Base-by-base conservation (phyloP, 2,113 vertebrate species). In the Terrapene triunguis region DNA sequence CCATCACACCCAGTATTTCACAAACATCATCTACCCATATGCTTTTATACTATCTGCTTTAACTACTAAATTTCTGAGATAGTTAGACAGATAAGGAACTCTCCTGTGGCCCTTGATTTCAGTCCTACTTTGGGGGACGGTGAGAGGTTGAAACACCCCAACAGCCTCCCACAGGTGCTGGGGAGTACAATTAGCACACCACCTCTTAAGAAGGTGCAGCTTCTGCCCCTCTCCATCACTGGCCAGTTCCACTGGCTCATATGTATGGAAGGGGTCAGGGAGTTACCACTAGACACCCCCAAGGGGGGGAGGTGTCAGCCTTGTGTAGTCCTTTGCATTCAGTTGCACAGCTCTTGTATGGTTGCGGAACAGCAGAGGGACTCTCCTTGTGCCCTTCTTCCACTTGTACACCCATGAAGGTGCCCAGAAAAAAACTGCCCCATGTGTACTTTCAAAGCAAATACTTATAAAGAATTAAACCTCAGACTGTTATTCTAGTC, bases 281-380 rank as follows among this genome's bases (percentile, higher is more conserved):
- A 27, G 22, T 8, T 6, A 5, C 55, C 55, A 65, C 29, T 65
- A 16, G 27, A 65, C 6, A 6, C 32, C 14, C 62, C 62, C 35
- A 32, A 62, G 12, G 35, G 1, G 32, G 10, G 27, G 57, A 5
- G 12, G 2, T 10, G 76, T 3, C 54, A 86, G 6, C 10, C 88
- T 78, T 1, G 0, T 42, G 13, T 3, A 74, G 5, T 16, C 50
- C 29, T 0, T 0, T 1, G 7, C 2, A 54, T 21, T 2, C 4
- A 3, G 62, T 72, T 59, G 3, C 16, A 65, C 69, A 3, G 0
- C 13, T 79, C 19, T 79, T 89, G n/a, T 27, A 11, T 35, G 6
- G 1, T 7, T 72, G 53, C 4, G 19, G 29, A 35, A 6, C 13
- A 80, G 4, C 12, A 81, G 32, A 85, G 21, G 24, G 3, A 29